These are phyloP conservation scores for Drosophila ambigua DNA, from an alignment of 1,140 invertebrate species.

Conservation along the genomic window DNA sequence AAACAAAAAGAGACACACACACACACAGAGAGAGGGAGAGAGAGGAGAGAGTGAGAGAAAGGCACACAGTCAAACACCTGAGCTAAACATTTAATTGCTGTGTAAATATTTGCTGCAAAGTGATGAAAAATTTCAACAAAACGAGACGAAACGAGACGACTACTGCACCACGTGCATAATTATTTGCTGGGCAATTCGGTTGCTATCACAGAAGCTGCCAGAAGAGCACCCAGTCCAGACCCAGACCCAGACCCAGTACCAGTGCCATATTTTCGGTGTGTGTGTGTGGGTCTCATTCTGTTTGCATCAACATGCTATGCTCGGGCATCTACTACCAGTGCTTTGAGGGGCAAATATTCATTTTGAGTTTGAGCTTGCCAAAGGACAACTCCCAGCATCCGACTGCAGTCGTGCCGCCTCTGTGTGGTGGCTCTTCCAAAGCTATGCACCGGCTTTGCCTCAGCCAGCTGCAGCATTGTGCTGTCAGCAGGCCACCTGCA, in stretches of 20 bases:
- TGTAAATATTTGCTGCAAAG: slow-evolving; percentile 49
- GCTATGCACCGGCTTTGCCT: not conserved
- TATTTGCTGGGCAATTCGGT: slow-evolving; percentile 46
- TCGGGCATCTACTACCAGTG: no score
- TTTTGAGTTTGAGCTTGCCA: no score
- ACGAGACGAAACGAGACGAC: not conserved
- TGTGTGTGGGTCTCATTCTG: no score
- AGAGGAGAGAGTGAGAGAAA: not conserved
- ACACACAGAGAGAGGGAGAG: not conserved
- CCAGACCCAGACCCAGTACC: no score
- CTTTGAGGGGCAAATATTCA: no score
- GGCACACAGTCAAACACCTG: not conserved
- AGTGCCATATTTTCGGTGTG: slow-evolving; percentile 14
- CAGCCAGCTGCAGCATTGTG: slow-evolving; percentile 1
- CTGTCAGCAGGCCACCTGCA: slow-evolving; percentile 8
- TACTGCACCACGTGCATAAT: slow-evolving; percentile 49
- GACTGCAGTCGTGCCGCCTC: not conserved
- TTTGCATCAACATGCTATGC: not conserved
- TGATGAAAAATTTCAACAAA: slow-evolving; percentile 24
- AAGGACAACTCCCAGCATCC: no score
- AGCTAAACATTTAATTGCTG: slow-evolving; percentile 49
- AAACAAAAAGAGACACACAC: slow-evolving; percentile 17
- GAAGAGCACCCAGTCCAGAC: no score
- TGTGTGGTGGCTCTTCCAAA: not conserved
- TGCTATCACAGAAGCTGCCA: slow-evolving; percentile 9